These are phyloP conservation scores for Cotesia glomerata DNA, from an alignment of 1,140 invertebrate species.

Conservation along the genomic window DNA sequence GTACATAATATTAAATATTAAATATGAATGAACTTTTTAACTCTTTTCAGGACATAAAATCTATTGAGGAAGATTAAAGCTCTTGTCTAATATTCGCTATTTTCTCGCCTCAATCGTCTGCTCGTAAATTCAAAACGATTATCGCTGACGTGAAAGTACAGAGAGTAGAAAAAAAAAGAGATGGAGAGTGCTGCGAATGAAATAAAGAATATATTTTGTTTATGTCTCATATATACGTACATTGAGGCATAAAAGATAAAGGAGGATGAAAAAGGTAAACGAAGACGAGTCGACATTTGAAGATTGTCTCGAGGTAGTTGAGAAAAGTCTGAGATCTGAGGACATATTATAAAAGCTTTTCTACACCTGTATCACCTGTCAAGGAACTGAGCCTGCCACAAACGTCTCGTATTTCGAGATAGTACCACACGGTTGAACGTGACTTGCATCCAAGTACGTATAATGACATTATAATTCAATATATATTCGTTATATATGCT, in stretches of 20 bases:
- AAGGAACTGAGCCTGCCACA: neutral
- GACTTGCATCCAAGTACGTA: conserved; percentile 10
- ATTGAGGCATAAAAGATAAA: neutral
- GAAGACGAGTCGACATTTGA: neutral
- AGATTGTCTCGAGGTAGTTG: neutral
- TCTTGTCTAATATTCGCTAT: neutral
- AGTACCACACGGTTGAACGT: neutral
- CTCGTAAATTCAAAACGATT: conserved; percentile 9
- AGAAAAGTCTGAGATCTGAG: neutral
- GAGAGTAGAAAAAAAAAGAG: neutral
- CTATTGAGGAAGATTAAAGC: conserved; percentile 7
- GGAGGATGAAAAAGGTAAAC: neutral
- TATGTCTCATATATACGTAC: neutral
- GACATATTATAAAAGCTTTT: conserved; percentile 3
- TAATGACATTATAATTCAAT: neutral
- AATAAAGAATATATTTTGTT: neutral
- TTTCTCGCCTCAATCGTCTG: neutral
- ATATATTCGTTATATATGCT: neutral
- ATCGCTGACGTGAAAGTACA: conserved; percentile 2
- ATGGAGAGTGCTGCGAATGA: neutral
- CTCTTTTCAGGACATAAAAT: conserved; percentile 5
- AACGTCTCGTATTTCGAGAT: neutral
- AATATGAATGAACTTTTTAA: neutral
- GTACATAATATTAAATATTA: no score
- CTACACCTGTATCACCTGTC: conserved; percentile 9